Evolutionary conservation across 1,140 invertebrate species (phyloP), one percentile per base, ranked within the genome.

Genomic region (Paracyclopina nana): DNA sequence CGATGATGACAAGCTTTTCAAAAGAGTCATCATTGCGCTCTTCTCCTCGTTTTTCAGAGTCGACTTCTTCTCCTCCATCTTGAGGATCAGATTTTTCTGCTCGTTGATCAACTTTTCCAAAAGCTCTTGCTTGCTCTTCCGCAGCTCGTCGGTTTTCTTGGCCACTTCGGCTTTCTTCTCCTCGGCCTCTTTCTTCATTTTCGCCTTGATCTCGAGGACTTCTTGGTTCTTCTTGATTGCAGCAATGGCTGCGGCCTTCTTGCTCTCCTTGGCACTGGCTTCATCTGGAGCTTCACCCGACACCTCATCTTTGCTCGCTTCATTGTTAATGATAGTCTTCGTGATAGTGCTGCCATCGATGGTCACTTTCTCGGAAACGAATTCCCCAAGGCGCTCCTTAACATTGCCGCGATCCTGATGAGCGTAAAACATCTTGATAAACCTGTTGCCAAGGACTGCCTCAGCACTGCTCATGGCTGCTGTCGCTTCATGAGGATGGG

Each of bases 371-470:
- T n/a, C n/a, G n/a, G n/a, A n/a, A n/a, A n/a, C n/a, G n/a, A n/a
- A n/a, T n/a, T n/a, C n/a, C n/a, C 14, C 16, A 14, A 20, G 27
- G 11, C 51, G 12, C 9, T 52, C 6, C 20, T 22, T 12, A 53
- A 28, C n/a, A n/a, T 46, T 16, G 16, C 20, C 14, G 14, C 42
- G 28, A 18, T 29, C 80, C 50, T 53, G 34, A 57, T 75, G 71
- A 71, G 72, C n/a, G n/a, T n/a, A 75, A 60, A 73, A 74, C 1
- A 76, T 63, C 57, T 72, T 72, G 51, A 77, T 74, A 56, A 77
- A 77, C 11, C 91, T 70, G 64, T 96, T 97, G 63, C 95, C 95
- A 9, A 96, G 73, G 1, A 96, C 86, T 12, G 92, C 88, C 63
- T 95, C 88, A 0, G 87, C 86, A 60, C 83, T 88, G 52, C 83